These are phyloP conservation scores for Patella depressa DNA, from an alignment of 2,888 invertebrate genomes.

Conservation along the genomic window DNA sequence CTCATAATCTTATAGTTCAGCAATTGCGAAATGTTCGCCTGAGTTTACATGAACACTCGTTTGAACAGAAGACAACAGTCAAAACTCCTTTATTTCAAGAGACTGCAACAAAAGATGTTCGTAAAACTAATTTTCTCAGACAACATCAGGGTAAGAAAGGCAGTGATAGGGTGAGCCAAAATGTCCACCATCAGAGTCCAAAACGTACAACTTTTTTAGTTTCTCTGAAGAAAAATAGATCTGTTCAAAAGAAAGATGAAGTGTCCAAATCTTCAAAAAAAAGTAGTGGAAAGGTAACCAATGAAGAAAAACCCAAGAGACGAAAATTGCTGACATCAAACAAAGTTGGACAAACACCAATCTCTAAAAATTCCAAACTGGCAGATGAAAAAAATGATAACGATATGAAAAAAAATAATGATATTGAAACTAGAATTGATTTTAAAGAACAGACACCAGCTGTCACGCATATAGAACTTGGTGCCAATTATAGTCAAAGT, in stretches of 20 bases:
- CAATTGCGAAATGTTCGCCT: conserved; percentile 48
- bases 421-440: background rate
- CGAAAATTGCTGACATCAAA: background rate
- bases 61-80: conserved; percentile 19
- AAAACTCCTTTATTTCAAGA: background rate
- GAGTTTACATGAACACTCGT: conserved; percentile 35
- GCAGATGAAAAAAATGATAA: background rate
- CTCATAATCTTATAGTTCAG: conserved; percentile 49
- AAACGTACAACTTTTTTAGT: conserved; percentile 53
- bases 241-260: conserved; percentile 13
- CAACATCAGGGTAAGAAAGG: background rate
- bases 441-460: background rate
- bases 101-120: background rate
- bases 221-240: conserved; percentile 23
- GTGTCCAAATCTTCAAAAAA: conserved; percentile 11
- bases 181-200: conserved; percentile 42
- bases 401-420: background rate
- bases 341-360: background rate
- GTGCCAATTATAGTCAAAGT: background rate
- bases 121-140: background rate
- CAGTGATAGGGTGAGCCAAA: conserved; percentile 14
- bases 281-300: background rate
- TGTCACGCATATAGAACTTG: background rate
- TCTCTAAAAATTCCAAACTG: background rate
- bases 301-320: conserved; percentile 8